Evolutionary conservation across 2,113 vertebrate species (phyloP).

Genomic region (Pterocles orientalis): DNA sequence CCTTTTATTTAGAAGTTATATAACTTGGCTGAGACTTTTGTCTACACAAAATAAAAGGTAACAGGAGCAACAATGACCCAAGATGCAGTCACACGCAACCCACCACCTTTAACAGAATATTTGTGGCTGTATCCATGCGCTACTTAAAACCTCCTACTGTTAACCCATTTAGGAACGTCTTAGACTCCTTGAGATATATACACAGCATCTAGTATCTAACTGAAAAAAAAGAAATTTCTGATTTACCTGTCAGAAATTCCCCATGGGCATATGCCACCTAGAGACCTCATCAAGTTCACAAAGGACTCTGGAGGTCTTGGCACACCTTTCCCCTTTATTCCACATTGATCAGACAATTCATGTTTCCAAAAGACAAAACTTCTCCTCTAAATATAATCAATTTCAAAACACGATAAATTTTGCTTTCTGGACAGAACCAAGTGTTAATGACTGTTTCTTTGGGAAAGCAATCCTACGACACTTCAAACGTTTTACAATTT

Average conservation of each 20-base stretch:
- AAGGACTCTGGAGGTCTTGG: background rate
- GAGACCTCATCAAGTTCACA: background rate
- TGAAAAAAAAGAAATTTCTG: background rate
- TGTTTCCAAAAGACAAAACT: slow-evolving; percentile 41
- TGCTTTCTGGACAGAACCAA: background rate
- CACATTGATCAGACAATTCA: background rate
- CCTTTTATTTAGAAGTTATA: background rate
- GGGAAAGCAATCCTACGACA: background rate
- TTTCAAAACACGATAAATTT: background rate
- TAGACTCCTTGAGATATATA: background rate
- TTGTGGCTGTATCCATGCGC: background rate
- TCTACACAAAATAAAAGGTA: background rate
- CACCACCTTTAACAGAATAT: background rate
- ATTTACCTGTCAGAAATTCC: background rate
- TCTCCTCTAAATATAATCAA: background rate
- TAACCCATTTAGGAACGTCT: background rate
- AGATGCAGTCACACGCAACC: background rate
- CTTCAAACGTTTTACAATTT: background rate
- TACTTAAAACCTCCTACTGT: background rate
- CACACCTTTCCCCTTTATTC: background rate
- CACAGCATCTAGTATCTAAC: background rate
- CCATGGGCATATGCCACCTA: background rate
- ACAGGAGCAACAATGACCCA: background rate
- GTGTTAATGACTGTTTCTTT: background rate
- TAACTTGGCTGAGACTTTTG: background rate